These are phyloP conservation scores for Macropis europaea DNA, from an alignment of 2,888 invertebrate genomes.

Conservation along the genomic window DNA sequence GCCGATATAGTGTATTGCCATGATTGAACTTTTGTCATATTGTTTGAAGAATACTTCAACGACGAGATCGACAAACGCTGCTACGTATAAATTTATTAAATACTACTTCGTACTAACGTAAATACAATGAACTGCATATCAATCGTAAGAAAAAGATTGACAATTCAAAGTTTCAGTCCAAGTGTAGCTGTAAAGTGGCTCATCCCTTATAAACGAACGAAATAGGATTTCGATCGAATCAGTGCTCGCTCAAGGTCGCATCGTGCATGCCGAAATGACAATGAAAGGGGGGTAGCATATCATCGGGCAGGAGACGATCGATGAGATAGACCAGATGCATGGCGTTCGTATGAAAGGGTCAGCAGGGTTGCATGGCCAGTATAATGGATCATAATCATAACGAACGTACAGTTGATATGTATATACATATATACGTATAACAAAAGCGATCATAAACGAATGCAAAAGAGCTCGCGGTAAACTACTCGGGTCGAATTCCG, in stretches of 20 bases:
- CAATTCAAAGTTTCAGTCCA: too few relatives aligned
- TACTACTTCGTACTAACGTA: too few relatives aligned
- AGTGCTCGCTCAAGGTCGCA: conserved; percentile 1
- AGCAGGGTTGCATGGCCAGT: conserved; percentile 49
- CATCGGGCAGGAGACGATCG: conserved; percentile 36
- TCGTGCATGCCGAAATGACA: background rate
- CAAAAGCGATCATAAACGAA: conserved; percentile 55
- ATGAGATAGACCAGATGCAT: conserved; percentile 44
- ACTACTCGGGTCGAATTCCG: conserved; percentile 50
- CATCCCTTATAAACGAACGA: too few relatives aligned
- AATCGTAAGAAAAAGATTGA: too few relatives aligned
- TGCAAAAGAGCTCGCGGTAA: conserved; percentile 51
- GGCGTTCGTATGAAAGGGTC: conserved; percentile 43
- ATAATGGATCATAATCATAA: conserved; percentile 42
- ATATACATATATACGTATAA: background rate
- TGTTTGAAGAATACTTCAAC: too few relatives aligned
- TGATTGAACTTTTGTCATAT: too few relatives aligned
- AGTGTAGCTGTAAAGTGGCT: too few relatives aligned
- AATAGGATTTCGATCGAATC: too few relatives aligned
- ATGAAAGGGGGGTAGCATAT: conserved; percentile 23
- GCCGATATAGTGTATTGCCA: too few relatives aligned
- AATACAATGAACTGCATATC: too few relatives aligned
- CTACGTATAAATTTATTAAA: too few relatives aligned
- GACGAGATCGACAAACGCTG: too few relatives aligned
- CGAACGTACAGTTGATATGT: conserved; percentile 35